Base-by-base conservation (phyloP, 2,888 invertebrate species). In the Ornithoptera priamus region DNA sequence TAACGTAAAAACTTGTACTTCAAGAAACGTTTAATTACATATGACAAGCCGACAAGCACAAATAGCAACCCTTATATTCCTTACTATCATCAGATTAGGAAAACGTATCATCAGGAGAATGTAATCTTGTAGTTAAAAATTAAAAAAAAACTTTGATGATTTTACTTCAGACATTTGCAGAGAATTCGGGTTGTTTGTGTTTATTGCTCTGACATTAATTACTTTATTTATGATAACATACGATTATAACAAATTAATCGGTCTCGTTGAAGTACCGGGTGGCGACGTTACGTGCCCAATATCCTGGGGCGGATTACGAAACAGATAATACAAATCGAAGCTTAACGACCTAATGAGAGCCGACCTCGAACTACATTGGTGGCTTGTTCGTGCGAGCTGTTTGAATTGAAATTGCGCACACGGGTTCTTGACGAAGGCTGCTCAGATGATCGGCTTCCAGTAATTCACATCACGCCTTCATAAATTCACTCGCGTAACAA, bases 341-440 rank as follows among this genome's bases (percentile, higher is more conserved):
- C 72, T 76, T 75, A 76, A 75, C 75, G 71, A 75, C 74, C 77
- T 75, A 77, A 77, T 75, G 75, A 73, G 74, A 76, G 72, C 71
- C 75, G 78, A 78, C 80, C 80, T 80, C 76, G 80, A 73, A 73
- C 80, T 74, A 80, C 75, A 77, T 80, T 71, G 73, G 71, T 71
- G 70, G 70, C 75, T 71, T 67, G 75, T 73, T 77, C 77, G 78
- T 78, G 72, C 75, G 61, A 76, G 75, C 72, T 74, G 75, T 78
- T 78, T 78, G 74, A 78, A 75, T 75, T 76, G 72, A 74, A 50
- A 70, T 70, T 67, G 70, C 65, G 63, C 67, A 64, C 70, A 64
- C 67, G 62, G 60, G 63, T 57, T 63, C 62, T 39, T 39, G 66
- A 42, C 67, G 70, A 70, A 70, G 70, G 70, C 70, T 70, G 60